A percentile compares a stretch with the other conserved stretches of the same genome.
phyloP scores from a whole-genome alignment of 1,140 invertebrate species.

The Musca domestica region DNA sequence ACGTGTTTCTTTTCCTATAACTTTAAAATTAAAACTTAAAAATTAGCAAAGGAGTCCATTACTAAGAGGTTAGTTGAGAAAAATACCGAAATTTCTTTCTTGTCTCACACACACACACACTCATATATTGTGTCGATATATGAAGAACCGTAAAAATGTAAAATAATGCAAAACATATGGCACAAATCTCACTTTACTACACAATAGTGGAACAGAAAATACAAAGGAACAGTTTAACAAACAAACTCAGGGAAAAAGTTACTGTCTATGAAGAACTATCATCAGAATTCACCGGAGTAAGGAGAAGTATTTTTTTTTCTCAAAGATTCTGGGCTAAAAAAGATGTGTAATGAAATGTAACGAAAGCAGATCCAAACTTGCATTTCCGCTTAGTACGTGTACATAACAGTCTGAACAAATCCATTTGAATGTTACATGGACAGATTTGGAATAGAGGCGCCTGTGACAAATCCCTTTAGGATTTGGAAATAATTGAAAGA shows the following conservation, averaged over 20 bases:
- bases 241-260: not conserved
- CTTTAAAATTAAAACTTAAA: too few species aligned
- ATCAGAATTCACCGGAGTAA: too few species aligned
- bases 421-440: not conserved
- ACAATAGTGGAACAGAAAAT: not conserved
- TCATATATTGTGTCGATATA: too few species aligned
- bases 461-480: not conserved
- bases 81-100: too few species aligned
- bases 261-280: too few species aligned
- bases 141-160: too few species aligned
- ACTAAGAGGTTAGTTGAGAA: too few species aligned
- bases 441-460: not conserved
- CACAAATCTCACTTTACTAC: not conserved
- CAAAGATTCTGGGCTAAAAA: not conserved
- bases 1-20: too few species aligned
- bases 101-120: too few species aligned
- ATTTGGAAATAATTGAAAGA: not conserved
- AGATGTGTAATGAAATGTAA: not conserved
- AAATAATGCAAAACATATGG: too few species aligned
- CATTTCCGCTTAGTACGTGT: constrained; percentile 27
- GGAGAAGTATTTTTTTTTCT: too few species aligned
- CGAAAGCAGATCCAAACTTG: constrained; percentile 29
- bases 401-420: constrained; percentile 8
- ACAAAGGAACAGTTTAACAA: not conserved
- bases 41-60: too few species aligned